phyloP scores from a whole-genome alignment of 2,888 invertebrate genomes.

The Phalangium opilio region DNA sequence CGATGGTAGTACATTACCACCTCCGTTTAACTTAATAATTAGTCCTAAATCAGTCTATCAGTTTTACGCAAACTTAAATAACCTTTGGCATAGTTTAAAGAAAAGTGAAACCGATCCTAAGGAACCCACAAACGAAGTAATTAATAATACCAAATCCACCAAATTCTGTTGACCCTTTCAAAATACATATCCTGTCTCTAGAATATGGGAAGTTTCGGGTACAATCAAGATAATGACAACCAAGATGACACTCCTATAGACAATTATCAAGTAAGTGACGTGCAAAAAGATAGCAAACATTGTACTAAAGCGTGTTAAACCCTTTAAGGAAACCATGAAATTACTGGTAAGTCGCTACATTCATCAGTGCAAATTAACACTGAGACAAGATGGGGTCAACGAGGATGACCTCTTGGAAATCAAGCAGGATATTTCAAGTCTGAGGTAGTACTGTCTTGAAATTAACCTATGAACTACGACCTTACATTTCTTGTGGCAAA shows the following conservation, averaged over 20 bases:
- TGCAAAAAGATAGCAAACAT: background rate
- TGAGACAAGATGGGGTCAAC: conserved; percentile 39
- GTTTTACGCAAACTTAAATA: conserved; percentile 9
- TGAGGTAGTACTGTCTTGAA: conserved; percentile 29
- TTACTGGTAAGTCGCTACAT: conserved; percentile 37
- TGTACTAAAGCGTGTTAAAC: background rate
- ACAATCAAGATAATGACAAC: no score
- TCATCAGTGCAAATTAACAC: conserved; percentile 37
- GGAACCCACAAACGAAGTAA: no score
- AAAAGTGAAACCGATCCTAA: no score
- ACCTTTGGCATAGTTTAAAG: no score
- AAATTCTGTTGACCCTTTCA: no score
- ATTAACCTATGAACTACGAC: background rate
- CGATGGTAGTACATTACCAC: conserved; percentile 46
- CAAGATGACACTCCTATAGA: no score
- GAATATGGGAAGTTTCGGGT: no score
- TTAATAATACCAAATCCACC: no score
- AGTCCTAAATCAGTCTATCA: conserved; percentile 36
- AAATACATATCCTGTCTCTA: no score
- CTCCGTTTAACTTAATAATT: conserved; percentile 48
- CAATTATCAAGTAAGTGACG: no score
- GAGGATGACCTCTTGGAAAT: conserved; percentile 41
- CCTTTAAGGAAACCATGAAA: conserved; percentile 35
- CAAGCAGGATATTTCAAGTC: conserved; percentile 41
- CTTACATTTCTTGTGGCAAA: background rate